Base-by-base conservation (phyloP, 2,888 invertebrate species). In the Craniophora ligustri region DNA sequence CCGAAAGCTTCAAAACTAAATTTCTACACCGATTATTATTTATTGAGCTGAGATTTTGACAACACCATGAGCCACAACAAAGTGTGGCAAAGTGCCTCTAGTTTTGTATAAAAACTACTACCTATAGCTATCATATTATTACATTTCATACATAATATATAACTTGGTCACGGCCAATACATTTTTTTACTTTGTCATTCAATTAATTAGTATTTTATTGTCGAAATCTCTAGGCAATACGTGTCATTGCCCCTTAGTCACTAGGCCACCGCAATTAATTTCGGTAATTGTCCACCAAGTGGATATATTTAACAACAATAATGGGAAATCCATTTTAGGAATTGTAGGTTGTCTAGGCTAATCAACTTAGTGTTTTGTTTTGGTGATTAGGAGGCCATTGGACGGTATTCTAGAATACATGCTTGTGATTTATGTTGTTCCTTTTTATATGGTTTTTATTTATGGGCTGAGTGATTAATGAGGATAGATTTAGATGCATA, bases 131-230 rank as follows among this genome's bases (percentile, higher is more conserved):
- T 11, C 14, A 21, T 8, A 42, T 44, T n/a, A n/a, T 53, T 23
- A 31, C 7, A 18, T 51, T 30, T 46, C n/a, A n/a, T n/a, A n/a
- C 67, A 49, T 31, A 61, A 19, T 57, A 41, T 50, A 53, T 44
- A 46, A 67, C 49, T 28, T 16, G 53, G 47, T 53, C 46, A 61
- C 13, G 62, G 56, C 47, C 41, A 35, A 11, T 11, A 10, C 14
- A 36, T 19, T 42, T 48, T 63, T 61, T 62, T 34, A 57, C 60
- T 48, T 47, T 23, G 61, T 62, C 44, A 60, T 63, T 63, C 50
- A 66, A 61, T 72, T 71, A 71, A 71, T 71, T 66, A 63, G 41
- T 45, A 19, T 48, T 51, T 42, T 45, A 23, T 60, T 44, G 50
- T 41, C 23, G 30, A 54, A 49, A 63, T 51, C 49, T 55, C 54